phyloP scores from a whole-genome alignment of 1,140 invertebrate species.

The Rhynchophorus ferrugineus region DNA sequence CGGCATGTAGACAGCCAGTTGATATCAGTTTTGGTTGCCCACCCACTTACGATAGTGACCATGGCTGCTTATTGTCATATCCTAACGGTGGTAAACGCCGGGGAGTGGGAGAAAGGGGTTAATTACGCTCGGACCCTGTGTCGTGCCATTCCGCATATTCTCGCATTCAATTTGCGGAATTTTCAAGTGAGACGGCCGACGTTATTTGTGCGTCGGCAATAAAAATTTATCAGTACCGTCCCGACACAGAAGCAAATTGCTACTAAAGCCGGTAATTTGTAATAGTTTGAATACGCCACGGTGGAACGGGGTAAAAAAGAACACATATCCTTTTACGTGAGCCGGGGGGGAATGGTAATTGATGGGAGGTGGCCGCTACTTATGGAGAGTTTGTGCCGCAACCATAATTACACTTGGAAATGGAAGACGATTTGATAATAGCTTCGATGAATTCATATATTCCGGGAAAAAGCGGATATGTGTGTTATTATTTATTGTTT shows the following conservation, averaged over 20 bases:
- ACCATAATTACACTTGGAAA: too few relatives aligned
- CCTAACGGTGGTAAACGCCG: slow-evolving; percentile 8
- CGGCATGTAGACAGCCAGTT: slow-evolving; percentile 41
- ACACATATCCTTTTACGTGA: too few relatives aligned
- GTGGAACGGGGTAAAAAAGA: too few relatives aligned
- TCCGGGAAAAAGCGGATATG: too few relatives aligned
- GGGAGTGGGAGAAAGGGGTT: slow-evolving; percentile 15
- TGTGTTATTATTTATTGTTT: too few relatives aligned
- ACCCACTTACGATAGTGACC: slow-evolving; percentile 29
- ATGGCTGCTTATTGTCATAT: slow-evolving; percentile 28
- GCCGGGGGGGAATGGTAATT: too few relatives aligned
- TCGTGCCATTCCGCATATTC: slow-evolving; percentile 12
- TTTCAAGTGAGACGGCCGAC: slow-evolving; percentile 1
- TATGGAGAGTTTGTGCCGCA: too few relatives aligned
- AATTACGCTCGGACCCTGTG: slow-evolving; percentile 11
- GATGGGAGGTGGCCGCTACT: too few relatives aligned
- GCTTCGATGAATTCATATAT: too few relatives aligned
- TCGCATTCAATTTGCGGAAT: slow-evolving; percentile 11
- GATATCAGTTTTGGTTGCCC: slow-evolving; percentile 36
- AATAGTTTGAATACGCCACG: slow-evolving; percentile 11
- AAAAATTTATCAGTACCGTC: slow-evolving; percentile 14
- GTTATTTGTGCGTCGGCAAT: slow-evolving; percentile 5
- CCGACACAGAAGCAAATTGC: slow-evolving; percentile 10
- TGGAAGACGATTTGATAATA: too few relatives aligned
- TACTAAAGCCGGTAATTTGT: slow-evolving; percentile 8